phyloP scores from a whole-genome alignment of 2,888 invertebrate species.

The Caenorhabditis sp. region DNA sequence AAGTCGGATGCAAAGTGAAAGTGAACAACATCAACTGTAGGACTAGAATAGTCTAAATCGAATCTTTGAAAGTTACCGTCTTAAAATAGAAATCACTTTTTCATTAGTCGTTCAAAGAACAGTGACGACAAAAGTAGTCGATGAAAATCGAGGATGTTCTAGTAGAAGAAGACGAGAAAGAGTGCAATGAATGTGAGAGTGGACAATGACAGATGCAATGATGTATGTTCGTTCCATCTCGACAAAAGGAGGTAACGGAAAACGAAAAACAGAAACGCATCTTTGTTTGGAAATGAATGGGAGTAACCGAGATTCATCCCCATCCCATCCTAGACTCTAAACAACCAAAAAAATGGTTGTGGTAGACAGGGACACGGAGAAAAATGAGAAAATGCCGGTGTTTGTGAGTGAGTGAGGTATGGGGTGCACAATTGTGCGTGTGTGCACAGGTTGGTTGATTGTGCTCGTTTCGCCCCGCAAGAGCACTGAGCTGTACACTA shows the following conservation, averaged over 20 bases:
- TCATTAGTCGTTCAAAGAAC: too few relatives aligned
- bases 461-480: slow-evolving; percentile 26
- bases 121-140: background rate
- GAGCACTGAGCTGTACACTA: slow-evolving; percentile 40
- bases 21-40: too few relatives aligned
- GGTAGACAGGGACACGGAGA: background rate
- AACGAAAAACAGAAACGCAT: background rate
- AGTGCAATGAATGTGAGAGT: slow-evolving; percentile 47
- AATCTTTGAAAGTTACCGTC: too few relatives aligned
- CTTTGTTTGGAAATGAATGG: slow-evolving; percentile 22
- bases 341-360: too few relatives aligned
- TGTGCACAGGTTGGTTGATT: slow-evolving; percentile 55
- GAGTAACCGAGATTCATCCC: background rate
- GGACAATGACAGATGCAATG: slow-evolving; percentile 34
- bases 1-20: too few relatives aligned
- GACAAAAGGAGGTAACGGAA: background rate
- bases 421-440: slow-evolving; percentile 33
- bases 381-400: slow-evolving; percentile 13
- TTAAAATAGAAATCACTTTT: too few relatives aligned
- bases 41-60: too few relatives aligned
- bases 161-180: slow-evolving; percentile 14
- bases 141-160: slow-evolving; percentile 12
- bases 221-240: background rate
- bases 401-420: too few relatives aligned
- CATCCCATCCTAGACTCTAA: too few relatives aligned